A percentile compares a stretch with the other conserved stretches of the same genome.
Evolutionary conservation across 2,113 vertebrate species (phyloP).

Genomic region (Telmatochromis sp.): DNA sequence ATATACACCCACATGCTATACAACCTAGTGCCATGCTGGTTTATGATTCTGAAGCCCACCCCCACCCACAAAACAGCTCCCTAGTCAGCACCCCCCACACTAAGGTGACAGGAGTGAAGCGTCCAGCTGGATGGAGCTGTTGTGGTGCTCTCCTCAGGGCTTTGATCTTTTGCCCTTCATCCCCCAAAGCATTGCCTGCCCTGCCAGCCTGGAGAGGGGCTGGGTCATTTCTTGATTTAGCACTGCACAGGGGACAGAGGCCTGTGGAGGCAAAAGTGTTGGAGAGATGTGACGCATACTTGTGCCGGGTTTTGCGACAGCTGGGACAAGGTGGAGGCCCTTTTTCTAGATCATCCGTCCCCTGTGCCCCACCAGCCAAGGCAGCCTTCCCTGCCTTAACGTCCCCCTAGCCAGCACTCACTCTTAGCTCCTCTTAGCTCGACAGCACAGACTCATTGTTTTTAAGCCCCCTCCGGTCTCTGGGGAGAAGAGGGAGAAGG

Average conservation of each 20-base stretch:
- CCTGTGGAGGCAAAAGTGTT: background rate
- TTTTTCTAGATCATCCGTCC: background rate
- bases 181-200: conserved; percentile 22
- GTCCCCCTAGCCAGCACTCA: background rate
- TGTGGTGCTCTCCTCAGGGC: conserved; percentile 54
- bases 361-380: background rate
- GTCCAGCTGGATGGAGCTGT: conserved; percentile 62
- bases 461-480: conserved; percentile 30
- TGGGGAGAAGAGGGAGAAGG: conserved; percentile 45
- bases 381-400: background rate
- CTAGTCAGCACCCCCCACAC: conserved; percentile 17
- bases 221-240: conserved; percentile 52
- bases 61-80: background rate
- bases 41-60: conserved; percentile 35
- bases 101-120: conserved; percentile 56
- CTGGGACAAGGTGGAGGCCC: conserved; percentile 37
- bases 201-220: conserved; percentile 27
- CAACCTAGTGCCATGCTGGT: conserved; percentile 26
- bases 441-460: conserved; percentile 44
- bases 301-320: conserved; percentile 41
- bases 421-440: conserved; percentile 15
- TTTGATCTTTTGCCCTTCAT: conserved; percentile 58
- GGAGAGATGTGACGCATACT: conserved; percentile 22
- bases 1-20: background rate
- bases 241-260: background rate